phyloP scores from a whole-genome alignment of 2,113 vertebrate genomes.

The Xerus inauris region DNA sequence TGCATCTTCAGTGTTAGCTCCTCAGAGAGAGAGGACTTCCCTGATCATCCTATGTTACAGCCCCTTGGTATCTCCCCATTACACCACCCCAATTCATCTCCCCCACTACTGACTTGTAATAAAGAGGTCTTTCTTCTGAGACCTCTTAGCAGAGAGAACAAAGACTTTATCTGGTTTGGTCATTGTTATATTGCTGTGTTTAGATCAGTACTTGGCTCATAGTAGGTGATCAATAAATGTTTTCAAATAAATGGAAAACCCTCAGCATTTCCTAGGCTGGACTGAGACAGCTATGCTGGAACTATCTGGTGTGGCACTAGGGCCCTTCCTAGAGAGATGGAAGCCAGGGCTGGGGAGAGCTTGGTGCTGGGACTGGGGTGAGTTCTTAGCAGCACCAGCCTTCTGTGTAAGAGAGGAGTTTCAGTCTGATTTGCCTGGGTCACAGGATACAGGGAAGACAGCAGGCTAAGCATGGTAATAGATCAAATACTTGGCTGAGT shows the following conservation, averaged over 20 bases:
- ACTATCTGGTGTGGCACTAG: not conserved
- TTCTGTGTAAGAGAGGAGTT: not conserved
- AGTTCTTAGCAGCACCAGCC: not conserved
- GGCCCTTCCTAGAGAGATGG: not conserved
- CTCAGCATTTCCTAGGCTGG: fast-evolving
- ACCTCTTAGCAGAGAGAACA: not conserved
- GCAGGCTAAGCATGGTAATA: not conserved
- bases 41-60: too few relatives aligned
- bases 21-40: not conserved
- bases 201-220: not conserved
- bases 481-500: not conserved
- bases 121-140: too few relatives aligned
- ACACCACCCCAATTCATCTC: not conserved
- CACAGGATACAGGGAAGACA: not conserved
- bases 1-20: not conserved
- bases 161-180: not conserved
- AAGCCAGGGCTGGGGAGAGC: not conserved
- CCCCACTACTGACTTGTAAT: not conserved
- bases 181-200: not conserved
- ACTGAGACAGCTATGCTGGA: not conserved
- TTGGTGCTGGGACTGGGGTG: not conserved
- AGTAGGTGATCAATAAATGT: not conserved
- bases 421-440: not conserved
- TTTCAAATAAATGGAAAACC: not conserved
- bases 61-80: not conserved